Percentiles rank a stretch among this genome's conserved stretches.
These are phyloP conservation scores for Lepetodrilus schrolli DNA, from an alignment of 2,888 invertebrate genomes.

Conservation along the genomic window DNA sequence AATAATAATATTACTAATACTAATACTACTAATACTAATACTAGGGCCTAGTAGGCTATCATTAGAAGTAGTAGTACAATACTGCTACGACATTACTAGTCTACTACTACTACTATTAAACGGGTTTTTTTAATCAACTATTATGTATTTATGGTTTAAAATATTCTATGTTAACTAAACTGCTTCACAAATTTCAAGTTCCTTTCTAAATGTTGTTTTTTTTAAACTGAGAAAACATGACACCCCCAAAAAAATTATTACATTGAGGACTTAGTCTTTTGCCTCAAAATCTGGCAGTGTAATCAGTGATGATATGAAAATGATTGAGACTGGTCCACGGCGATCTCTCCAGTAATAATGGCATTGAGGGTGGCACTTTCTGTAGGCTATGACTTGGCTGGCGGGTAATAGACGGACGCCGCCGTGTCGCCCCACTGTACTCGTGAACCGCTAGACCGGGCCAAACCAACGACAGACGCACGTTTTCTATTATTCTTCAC, in stretches of 20 bases:
- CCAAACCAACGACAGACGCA: neutral
- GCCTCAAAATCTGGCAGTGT: neutral
- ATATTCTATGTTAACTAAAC: too few relatives aligned
- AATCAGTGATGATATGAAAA: slow-evolving; percentile 17
- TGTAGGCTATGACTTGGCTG: neutral
- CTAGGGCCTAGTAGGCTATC: too few relatives aligned
- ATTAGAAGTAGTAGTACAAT: too few relatives aligned
- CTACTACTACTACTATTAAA: too few relatives aligned
- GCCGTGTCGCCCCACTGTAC: neutral
- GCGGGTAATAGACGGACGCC: slow-evolving; percentile 13
- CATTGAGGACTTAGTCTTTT: slow-evolving; percentile 3
- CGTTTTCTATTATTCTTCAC: neutral
- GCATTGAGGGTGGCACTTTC: neutral
- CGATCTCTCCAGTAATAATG: slow-evolving; percentile 6
- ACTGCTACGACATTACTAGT: too few relatives aligned
- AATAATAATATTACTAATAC: too few relatives aligned
- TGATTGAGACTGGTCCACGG: neutral
- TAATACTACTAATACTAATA: too few relatives aligned
- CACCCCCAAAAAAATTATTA: neutral
- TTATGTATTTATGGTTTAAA: too few relatives aligned
- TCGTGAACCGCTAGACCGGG: neutral
- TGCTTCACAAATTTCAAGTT: too few relatives aligned
- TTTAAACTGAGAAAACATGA: too few relatives aligned
- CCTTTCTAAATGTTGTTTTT: too few relatives aligned
- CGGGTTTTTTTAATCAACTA: too few relatives aligned